Percentiles rank a stretch among this genome's conserved stretches.
phyloP scores from a whole-genome alignment of 2,797 vertebrate species.

The Lepilemur ruficaudatus region DNA sequence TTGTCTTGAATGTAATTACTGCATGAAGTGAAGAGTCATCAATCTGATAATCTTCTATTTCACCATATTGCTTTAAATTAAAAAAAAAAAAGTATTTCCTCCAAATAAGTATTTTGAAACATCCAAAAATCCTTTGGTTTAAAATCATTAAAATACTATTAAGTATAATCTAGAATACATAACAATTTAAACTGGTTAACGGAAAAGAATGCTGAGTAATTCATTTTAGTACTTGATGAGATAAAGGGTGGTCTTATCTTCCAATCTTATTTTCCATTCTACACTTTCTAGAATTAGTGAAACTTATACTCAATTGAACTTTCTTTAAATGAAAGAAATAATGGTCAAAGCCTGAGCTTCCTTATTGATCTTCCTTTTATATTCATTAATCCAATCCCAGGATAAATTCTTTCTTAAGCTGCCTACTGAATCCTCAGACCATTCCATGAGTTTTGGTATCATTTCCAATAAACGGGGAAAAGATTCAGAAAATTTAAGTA shows the following conservation, averaged over 20 bases:
- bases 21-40: constrained; percentile 91
- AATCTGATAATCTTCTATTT: constrained; percentile 97
- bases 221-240: constrained; percentile 34
- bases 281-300: constrained; percentile 4
- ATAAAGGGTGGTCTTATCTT: not conserved
- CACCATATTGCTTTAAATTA: constrained; percentile 95
- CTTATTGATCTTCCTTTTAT: not conserved
- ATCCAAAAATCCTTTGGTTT: constrained; percentile 50
- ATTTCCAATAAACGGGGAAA: not conserved
- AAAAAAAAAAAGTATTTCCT: constrained; percentile 74
- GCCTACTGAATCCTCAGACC: constrained; percentile 14
- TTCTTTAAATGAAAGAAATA: constrained; percentile 50
- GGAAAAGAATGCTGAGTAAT: constrained; percentile 22
- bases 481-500: constrained; percentile 27
- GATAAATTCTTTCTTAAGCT: constrained; percentile 32
- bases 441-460: not conserved
- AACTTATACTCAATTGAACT: not conserved
- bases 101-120: constrained; percentile 62
- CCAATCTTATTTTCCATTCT: not conserved
- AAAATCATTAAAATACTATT: constrained; percentile 55
- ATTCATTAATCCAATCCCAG: not conserved
- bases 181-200: constrained; percentile 10
- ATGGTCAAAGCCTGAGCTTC: constrained; percentile 25
- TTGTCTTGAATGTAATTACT: constrained; percentile 93
- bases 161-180: constrained; percentile 40